A percentile compares a stretch with the other conserved stretches of the same genome.
phyloP scores from a whole-genome alignment of 2,113 vertebrate species.

The Python bivittatus region DNA sequence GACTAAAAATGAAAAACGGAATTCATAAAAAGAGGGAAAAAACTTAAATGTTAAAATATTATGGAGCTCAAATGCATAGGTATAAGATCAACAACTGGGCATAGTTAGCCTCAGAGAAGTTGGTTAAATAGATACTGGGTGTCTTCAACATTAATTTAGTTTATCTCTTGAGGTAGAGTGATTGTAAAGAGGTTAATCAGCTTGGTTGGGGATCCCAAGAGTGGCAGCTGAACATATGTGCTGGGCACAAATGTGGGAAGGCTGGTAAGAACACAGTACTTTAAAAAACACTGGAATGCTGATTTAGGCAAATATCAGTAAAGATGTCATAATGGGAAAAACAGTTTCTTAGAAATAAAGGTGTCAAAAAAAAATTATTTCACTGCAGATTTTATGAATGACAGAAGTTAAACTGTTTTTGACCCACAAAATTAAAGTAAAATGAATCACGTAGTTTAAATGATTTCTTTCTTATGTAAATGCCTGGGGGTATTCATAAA shows the following conservation, averaged over 20 bases:
- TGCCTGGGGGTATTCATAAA: neutral
- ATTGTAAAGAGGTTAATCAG: neutral
- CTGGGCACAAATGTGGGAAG: too few relatives aligned
- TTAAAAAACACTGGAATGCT: neutral
- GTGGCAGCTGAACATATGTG: too few relatives aligned
- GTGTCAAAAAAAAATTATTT: neutral
- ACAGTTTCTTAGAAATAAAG: neutral
- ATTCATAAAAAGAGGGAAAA: too few relatives aligned
- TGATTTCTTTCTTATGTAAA: neutral
- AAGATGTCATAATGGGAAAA: neutral
- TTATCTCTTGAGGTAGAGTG: neutral
- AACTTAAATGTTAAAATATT: too few relatives aligned
- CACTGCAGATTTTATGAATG: neutral
- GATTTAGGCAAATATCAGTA: neutral
- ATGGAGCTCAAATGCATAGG: neutral
- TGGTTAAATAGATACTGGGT: neutral
- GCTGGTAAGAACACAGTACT: neutral
- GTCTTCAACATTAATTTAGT: neutral
- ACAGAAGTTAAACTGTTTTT: slow-evolving; percentile 13
- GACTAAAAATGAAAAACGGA: neutral
- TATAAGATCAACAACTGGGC: neutral
- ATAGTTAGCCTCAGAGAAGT: neutral
- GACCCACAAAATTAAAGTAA: slow-evolving; percentile 26
- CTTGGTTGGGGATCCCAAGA: too few relatives aligned
- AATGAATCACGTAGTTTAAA: neutral